Base-by-base conservation (phyloP, 2,797 vertebrate species). In the Poecilia picta region DNA sequence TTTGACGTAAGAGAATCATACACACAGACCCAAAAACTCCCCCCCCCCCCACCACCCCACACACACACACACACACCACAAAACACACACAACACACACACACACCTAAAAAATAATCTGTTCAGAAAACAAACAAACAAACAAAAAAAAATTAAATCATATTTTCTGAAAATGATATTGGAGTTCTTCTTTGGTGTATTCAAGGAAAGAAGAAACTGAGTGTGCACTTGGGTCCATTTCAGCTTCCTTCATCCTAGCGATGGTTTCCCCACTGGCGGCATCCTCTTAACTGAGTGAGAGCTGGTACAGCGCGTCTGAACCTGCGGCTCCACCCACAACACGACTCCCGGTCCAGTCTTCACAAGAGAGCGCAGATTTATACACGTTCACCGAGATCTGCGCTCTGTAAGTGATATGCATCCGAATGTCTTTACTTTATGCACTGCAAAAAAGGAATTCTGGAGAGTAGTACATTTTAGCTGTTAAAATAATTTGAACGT, bases 241-340 rank as follows among this genome's bases (percentile, higher is more conserved):
- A 80, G 41, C 25, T 66, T 64, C 33, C 81, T 80, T 74, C 81
- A 41, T 83, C 71, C 81, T 49, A 72, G 77, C 84, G 70, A 72
- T 82, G 72, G 81, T 83, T 88, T 86, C 89, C 77, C 85, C 88
- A 75, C 77, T 86, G 84, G 80, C 89, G 90, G 75, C 90, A 94
- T 93, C 89, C 86, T 90, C 83, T 80, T 78, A 91, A 87, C 80
- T 80, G 86, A 92, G 83, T 81, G 76, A 77, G 89, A 86, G 90
- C 92, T 89, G 84, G 66, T 82, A 73, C 83, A 87, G 86, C 88
- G 86, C 87, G 87, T 91, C 90, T 89, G 89, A 89, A 92, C 88
- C 87, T n/a, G 81, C 92, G 87, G 91, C 95, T 95, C 96, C 95
- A 94, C 92, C 93, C 92, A 93, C 92, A 89, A 86, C 83, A 86